Percentiles rank a stretch among this genome's conserved stretches.
These are phyloP conservation scores for Argopecten irradians DNA, from an alignment of 1,140 invertebrate genomes.

Conservation along the genomic window DNA sequence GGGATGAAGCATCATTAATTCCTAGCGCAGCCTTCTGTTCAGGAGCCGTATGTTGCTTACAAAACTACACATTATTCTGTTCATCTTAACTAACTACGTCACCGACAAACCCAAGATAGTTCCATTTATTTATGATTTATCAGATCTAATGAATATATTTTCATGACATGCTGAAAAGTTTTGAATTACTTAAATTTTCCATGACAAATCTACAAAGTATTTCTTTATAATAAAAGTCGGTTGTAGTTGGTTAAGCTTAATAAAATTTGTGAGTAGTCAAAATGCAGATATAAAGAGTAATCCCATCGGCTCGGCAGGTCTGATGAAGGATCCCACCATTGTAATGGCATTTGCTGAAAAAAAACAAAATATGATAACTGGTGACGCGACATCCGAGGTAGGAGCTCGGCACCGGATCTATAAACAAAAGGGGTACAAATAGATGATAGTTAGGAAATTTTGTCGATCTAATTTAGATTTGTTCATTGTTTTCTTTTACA, in stretches of 20 bases:
- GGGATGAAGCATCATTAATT: neutral
- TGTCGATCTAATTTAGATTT: too few species aligned
- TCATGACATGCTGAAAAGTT: too few species aligned
- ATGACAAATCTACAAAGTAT: neutral
- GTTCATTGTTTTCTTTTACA: too few species aligned
- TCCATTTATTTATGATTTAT: neutral
- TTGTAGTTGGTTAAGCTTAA: neutral
- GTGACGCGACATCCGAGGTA: too few species aligned
- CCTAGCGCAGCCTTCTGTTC: neutral
- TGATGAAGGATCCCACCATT: neutral
- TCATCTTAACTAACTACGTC: neutral
- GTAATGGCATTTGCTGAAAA: neutral
- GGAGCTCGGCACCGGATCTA: too few species aligned
- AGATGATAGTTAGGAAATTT: too few species aligned
- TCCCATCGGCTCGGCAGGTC: neutral
- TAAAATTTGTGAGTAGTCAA: neutral
- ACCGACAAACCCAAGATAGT: neutral
- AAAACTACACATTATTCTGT: neutral
- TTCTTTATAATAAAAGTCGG: neutral
- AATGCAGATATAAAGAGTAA: neutral
- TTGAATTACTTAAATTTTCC: neutral
- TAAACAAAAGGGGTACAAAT: neutral
- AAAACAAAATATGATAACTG: too few species aligned
- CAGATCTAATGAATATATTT: too few species aligned
- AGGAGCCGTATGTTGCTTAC: neutral